Evolutionary conservation across 2,888 invertebrate genomes (phyloP), one percentile per base, ranked within the genome.

Genomic region (Macaria liturata): DNA sequence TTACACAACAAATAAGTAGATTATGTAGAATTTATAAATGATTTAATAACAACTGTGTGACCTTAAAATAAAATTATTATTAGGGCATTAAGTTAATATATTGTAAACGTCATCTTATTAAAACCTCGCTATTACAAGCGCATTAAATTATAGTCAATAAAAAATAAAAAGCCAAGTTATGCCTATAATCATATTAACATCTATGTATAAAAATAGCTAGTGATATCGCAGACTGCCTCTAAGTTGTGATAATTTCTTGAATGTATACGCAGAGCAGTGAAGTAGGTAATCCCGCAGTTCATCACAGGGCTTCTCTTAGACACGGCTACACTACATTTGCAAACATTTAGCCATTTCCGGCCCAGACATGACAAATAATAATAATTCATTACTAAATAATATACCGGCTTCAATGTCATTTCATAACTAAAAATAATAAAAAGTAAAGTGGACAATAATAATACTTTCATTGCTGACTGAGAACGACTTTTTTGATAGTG

Each of bases 1-100:
- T 86, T 90, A 90, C 90, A 89, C 80, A 90, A 90, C 88, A 86
- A 81, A 76, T 70, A 78, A 80, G 75, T 82, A 82, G 71, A 71
- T 68, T 78, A 86, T 77, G 67, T 86, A 85, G 83, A 85, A 80
- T 83, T 79, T 77, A 72, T 78, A 81, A 74, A 44, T 76, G 75
- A 82, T 74, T 74, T 75, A 74, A 79, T 87, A 89, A 88, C 89
- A 87, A 62, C 59, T 55, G 50, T 78, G 77, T 81, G 74, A 74
- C 77, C 73, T 74, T 42, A 42, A 42, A 4, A 37, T 5, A 42
- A 42, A 5, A 8, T 4, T n/a, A 8, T n/a, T 4, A 42, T n/a
- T 9, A 42, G 42, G 9, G 4, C 4, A 74, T 71, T 70, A 74
- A 74, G 70, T 71, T 75, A 68, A 61, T 68, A 68, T 64, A 68